A percentile compares a stretch with the other conserved stretches of the same genome.
These are phyloP conservation scores for Zaprionus bogoriensis DNA, from an alignment of 2,888 invertebrate species.

Conservation along the genomic window DNA sequence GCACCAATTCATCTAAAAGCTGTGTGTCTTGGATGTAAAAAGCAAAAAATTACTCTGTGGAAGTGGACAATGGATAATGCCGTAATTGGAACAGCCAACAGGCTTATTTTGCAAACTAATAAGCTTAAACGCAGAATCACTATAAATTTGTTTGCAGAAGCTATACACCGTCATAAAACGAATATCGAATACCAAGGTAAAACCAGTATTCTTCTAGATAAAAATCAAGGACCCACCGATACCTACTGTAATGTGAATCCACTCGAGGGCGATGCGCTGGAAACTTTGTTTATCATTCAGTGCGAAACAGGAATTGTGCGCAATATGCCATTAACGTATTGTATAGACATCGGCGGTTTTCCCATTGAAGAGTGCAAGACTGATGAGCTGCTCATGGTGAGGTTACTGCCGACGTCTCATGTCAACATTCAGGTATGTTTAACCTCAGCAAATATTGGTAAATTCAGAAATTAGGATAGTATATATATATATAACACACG, in stretches of 20 bases:
- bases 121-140: neutral
- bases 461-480: too few relatives aligned
- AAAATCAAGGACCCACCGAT: slow-evolving; percentile 27
- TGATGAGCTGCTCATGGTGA: slow-evolving; percentile 19
- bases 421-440: slow-evolving; percentile 33
- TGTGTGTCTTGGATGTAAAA: slow-evolving; percentile 15
- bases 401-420: slow-evolving; percentile 25
- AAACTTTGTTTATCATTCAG: slow-evolving; percentile 26
- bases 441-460: too few relatives aligned
- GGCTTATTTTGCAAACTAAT: slow-evolving; percentile 21
- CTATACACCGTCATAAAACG: neutral
- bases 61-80: slow-evolving; percentile 17
- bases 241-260: slow-evolving; percentile 26
- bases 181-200: slow-evolving; percentile 17
- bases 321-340: slow-evolving; percentile 35
- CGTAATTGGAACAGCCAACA: slow-evolving; percentile 6
- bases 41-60: slow-evolving; percentile 32
- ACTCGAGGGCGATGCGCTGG: slow-evolving; percentile 10
- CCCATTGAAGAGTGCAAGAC: slow-evolving; percentile 39
- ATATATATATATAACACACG: too few relatives aligned
- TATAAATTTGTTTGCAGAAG: slow-evolving; percentile 27
- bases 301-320: slow-evolving; percentile 22
- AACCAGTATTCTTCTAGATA: slow-evolving; percentile 22
- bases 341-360: slow-evolving; percentile 23
- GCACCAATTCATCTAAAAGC: slow-evolving; percentile 35